Base-by-base conservation (phyloP, 2,797 vertebrate species). In the Naso thynnoides region DNA sequence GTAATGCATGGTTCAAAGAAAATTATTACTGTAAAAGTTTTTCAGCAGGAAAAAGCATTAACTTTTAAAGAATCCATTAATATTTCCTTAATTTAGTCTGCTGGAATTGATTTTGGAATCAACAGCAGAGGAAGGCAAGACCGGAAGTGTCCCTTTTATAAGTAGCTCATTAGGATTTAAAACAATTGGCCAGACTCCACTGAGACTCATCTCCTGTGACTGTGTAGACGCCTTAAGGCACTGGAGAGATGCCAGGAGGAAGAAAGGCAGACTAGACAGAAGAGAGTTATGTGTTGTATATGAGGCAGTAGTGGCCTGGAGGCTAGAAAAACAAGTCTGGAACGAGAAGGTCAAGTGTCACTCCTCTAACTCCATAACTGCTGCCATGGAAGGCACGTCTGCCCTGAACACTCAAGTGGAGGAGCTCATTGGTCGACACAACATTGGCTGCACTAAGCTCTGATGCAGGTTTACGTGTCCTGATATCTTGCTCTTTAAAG, bases 281-380 rank as follows among this genome's bases (percentile, higher is more conserved):
- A 50, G 67, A 59, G 79, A 85, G 65, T 84, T 76, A 76, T 84
- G 85, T 78, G 63, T 86, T 90, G 88, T 86, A 73, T 73, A 73
- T 67, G 59, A 85, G 70, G 58, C 80, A 79, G 76, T 62, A 33
- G 53, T 64, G 76, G 78, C 88, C 90, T 84, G 68, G 68, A 78
- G 89, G 87, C 83, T 83, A 87, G 62, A 80, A 88, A 90, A 92
- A 89, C 83, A 91, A 89, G 74, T 69, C 76, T 63, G 70, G 67
- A 81, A 83, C 79, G 79, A 86, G 45, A 86, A 83, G 89, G 84
- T 87, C 82, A 87, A 89, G 72, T 82, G 82, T 85, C 84, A 68
- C 38, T 61, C 42, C 50, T 38, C 44, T 81, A 41, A 36, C 66
- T 83, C 54, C 60, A 44, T 70, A 65, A 78, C 57, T 70, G 24